Evolutionary conservation across 2,113 vertebrate species (phyloP), one percentile per base, ranked within the genome.

Genomic region (Haemorhous mexicanus): DNA sequence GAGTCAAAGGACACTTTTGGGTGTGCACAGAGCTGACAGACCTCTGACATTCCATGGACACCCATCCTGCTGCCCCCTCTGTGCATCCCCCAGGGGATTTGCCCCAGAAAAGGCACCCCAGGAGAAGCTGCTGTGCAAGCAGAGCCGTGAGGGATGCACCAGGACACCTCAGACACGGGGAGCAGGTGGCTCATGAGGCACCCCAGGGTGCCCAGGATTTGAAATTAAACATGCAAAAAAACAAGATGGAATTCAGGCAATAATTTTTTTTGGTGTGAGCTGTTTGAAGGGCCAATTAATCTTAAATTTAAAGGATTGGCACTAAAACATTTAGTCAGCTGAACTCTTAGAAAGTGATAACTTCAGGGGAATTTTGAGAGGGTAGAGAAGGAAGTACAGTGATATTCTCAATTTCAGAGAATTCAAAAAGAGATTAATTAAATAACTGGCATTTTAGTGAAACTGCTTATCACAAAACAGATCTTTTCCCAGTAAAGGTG

Each of bases 221-320:
- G 22, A 70, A 95, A 95, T 67, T 24, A 69, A 41, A 10, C 0
- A 0, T n/a, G 50, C 9, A 44, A 82, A 81, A 39, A 93, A 84
- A 41, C 28, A 43, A 78, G 35, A 33, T 0, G 2, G 52, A 72
- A 30, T 63, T 35, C 23, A 33, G 32, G 7, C 0, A 1, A 43
- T 22, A 5, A 0, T 0, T 63, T 39, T 22, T 53, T 22, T 68
- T 12, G 0, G 16, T 47, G 43, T n/a, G 44, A 43, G 18, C 35
- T 41, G 26, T 58, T 84, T 46, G 26, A 49, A 80, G 83, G 39
- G 16, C 11, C 11, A 92, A 66, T 66, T 87, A 87, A 69, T 9
- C n/a, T 66, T 44, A 46, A 27, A 74, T 78, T 41, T 58, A 91
- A 77, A 58, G 28, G 12, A 23, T 2, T 5, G 39, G 18, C 41